Evolutionary conservation across 1,140 invertebrate genomes (phyloP), one percentile per base, ranked within the genome.

Genomic region (Cecropterus lyciades): DNA sequence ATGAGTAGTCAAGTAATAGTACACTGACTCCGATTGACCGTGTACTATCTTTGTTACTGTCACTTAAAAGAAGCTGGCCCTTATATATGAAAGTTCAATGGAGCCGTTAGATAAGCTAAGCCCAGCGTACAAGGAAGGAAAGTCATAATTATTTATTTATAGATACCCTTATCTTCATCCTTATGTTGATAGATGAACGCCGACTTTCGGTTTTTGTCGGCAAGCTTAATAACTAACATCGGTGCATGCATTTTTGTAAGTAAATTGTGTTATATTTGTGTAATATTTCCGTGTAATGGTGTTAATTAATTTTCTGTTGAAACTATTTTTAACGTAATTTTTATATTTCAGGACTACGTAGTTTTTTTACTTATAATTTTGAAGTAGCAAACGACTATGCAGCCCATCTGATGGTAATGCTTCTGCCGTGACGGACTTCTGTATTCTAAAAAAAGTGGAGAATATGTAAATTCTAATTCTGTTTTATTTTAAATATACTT

Each of bases 71-170:
- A 62, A 62, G 11, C 59, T 62, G n/a, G 46, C 46, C 16, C 30
- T 51, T 57, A 57, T 40, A 40, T 60, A 60, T 60, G 57, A 60
- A 62, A 62, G 59, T 63, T 63, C 59, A 63, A 63, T 52, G 48
- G 33, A 42, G 46, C 46, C 59, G 17, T 51, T 14, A 49, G 59
- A 63, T 63, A 63, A 63, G 48, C 57, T 17, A 14, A 45, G 49
- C 46, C 37, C 48, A 20, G 16, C 17, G 33, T 45, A 57, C 27
- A 42, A 52, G 59, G 59, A 63, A 63, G 48, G 40, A 52, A 63
- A 63, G 59, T 27, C 17, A 42, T 27, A 57, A 42, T 57, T 57
- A 46, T 33, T 53, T 51, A 60, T 60, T 60, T 60, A 51, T 14
- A 51, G 30, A 62, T 62, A 62, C 40, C 30, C 59, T 62, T 62